A percentile compares a stretch with the other conserved stretches of the same genome.
Evolutionary conservation across 2,113 vertebrate genomes (phyloP).

Genomic region (Perca schrenkii): DNA sequence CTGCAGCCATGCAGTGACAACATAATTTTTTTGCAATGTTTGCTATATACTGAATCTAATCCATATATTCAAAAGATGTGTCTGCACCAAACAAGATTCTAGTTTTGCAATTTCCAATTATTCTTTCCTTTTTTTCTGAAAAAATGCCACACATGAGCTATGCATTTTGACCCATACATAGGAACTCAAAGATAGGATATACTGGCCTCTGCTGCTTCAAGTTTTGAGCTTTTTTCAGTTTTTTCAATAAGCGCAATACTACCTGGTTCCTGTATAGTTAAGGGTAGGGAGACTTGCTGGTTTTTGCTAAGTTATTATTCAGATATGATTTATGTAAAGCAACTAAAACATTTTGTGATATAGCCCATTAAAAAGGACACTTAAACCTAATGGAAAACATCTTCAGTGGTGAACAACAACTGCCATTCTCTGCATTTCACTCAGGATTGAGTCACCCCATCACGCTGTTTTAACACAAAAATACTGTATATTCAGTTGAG

Average conservation of each 20-base stretch:
- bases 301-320: neutral
- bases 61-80: neutral
- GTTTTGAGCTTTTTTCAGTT: neutral
- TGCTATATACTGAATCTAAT: neutral
- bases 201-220: neutral
- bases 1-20: slow-evolving; percentile 7
- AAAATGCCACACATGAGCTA: no score
- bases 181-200: neutral
- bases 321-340: neutral
- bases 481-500: neutral
- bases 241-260: neutral
- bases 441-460: neutral
- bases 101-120: neutral
- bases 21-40: neutral
- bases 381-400: neutral
- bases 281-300: neutral
- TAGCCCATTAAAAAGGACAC: neutral
- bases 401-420: neutral
- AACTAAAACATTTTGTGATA: neutral
- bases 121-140: neutral
- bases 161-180: neutral
- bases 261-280: neutral
- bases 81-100: neutral
- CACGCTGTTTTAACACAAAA: slow-evolving; percentile 1
- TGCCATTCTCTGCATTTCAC: neutral